A percentile compares a stretch with the other conserved stretches of the same genome.
Conservation (phyloP, 2,113 vertebrate genomes). For the Alectura lathami region DNA sequence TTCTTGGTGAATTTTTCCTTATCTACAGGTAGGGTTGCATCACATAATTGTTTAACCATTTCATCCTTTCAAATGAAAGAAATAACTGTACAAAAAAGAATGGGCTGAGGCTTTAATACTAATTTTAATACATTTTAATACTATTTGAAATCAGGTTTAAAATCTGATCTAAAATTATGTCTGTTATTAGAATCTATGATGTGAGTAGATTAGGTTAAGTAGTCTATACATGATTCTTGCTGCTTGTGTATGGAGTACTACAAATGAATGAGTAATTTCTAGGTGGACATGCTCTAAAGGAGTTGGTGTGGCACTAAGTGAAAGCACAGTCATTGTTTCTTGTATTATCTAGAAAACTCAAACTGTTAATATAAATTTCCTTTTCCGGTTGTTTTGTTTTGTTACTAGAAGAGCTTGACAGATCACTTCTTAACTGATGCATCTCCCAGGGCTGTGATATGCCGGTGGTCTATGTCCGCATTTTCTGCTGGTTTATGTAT, state of each 20-base stretch:
- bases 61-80: background rate
- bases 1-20: background rate
- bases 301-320: background rate
- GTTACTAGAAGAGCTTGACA: background rate
- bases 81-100: background rate
- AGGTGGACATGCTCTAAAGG: background rate
- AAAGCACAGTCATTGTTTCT: background rate
- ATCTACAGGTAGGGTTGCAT: background rate
- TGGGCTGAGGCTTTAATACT: too few species aligned
- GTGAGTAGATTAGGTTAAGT: background rate
- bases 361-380: background rate
- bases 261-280: background rate
- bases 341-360: background rate
- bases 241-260: background rate
- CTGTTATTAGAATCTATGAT: background rate
- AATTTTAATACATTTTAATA: background rate
- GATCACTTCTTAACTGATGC: background rate
- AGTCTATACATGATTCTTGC: background rate
- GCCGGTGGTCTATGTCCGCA: background rate
- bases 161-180: background rate
- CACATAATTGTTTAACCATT: background rate
- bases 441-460: background rate
- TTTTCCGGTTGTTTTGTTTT: background rate
- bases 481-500: background rate
- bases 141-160: background rate